Evolutionary conservation across 2,113 vertebrate genomes (phyloP).

Genomic region (Puffinus mauretanicus): DNA sequence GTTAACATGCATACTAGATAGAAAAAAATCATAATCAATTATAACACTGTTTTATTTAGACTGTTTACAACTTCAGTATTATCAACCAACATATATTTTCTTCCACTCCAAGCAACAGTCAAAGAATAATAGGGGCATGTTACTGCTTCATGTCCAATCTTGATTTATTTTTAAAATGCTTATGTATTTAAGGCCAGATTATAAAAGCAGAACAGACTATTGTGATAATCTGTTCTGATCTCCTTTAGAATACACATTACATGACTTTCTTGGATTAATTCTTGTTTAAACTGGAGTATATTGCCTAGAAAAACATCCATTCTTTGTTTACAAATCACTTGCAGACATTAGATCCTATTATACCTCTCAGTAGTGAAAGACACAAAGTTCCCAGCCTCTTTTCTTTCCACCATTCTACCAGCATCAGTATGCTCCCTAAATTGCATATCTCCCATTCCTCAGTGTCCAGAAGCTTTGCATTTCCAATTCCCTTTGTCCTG

Average conservation of each 20-base stretch:
- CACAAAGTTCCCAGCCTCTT: not conserved
- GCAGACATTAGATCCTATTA: constrained; percentile 22
- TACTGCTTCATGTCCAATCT: not conserved
- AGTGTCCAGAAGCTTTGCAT: not conserved
- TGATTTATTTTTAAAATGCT: constrained; percentile 48
- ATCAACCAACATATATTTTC: not conserved
- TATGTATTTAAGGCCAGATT: constrained; percentile 33
- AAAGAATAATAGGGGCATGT: not conserved
- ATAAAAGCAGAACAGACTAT: constrained; percentile 19
- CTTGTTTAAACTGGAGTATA: constrained; percentile 30
- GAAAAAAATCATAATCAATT: not conserved
- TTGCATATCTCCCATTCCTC: not conserved
- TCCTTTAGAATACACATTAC: constrained; percentile 47
- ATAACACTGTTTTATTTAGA: not conserved
- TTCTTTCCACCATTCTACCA: not conserved
- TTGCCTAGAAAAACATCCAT: constrained; percentile 20
- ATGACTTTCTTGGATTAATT: constrained; percentile 46
- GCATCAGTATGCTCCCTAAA: not conserved
- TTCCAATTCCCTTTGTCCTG: not conserved
- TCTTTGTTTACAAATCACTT: constrained; percentile 37
- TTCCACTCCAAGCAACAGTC: not conserved
- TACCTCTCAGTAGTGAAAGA: not conserved
- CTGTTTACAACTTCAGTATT: not conserved
- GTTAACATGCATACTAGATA: not conserved
- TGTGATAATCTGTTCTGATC: constrained; percentile 58